Evolutionary conservation across 2,113 vertebrate species (phyloP), one percentile per base, ranked within the genome.

Genomic region (Trichechus manatus): DNA sequence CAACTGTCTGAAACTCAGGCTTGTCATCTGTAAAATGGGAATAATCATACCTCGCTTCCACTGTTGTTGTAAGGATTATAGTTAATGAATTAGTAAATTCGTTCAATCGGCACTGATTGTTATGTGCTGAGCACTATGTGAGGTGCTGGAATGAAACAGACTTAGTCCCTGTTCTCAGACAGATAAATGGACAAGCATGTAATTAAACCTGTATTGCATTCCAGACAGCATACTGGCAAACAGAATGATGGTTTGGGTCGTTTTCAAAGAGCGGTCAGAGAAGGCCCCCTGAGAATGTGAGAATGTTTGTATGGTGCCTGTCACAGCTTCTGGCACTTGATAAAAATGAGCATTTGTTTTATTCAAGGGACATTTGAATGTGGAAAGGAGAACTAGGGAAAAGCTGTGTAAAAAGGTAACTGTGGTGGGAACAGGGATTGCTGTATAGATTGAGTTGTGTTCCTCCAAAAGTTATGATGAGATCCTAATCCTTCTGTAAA

Each of bases 1-100:
- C 3, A n/a, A 9, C 2, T 31, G 31, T 90, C 44, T 44, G 47
- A 85, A 66, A 36, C 20, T 94, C 86, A 50, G 83, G 39, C n/a
- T 56, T 75, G 82, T 80, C 19, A 10, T 68, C 59, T 44, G 31
- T 83, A 39, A 39, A 78, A 36, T 23, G 11, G 72, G 39, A 4
- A 17, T 36, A 19, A 11, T 20, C 6, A 9, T 0, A 8, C 3
- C 6, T 81, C 29, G 25, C n/a, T 59, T 66, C 33, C 8, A 3
- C 6, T 0, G 19, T n/a, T 39, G 33, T 68, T 29, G 14, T 0
- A n/a, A 39, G 75, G 9, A 39, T 64, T n/a, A 19, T 1, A 13
- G 63, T 27, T 10, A 47, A 68, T 39, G 17, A 36, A 22, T 29
- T 14, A 75, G 85, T n/a, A 56, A 22, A 25, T 63, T 42, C 66